These are phyloP conservation scores for Nomada goodeniana DNA, from an alignment of 2,888 invertebrate species.

Conservation along the genomic window DNA sequence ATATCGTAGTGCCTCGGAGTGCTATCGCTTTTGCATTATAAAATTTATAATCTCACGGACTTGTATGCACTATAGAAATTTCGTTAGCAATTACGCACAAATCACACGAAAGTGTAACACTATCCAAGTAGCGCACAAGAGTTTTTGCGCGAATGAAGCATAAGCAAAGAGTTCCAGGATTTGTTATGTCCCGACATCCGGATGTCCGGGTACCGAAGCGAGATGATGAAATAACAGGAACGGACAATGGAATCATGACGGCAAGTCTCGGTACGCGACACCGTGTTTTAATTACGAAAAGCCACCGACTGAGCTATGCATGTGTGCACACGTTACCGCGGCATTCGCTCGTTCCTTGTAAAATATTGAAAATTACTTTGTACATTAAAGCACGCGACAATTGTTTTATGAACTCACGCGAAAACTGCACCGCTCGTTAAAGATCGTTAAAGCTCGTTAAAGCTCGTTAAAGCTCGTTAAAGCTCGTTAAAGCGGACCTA, in stretches of 20 bases:
- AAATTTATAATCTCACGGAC: too few species aligned
- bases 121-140: too few species aligned
- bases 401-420: slow-evolving; percentile 8
- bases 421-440: neutral
- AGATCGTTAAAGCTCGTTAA: too few species aligned
- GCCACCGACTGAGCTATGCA: slow-evolving; percentile 6
- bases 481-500: slow-evolving; percentile 12
- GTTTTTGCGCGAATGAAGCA: slow-evolving; percentile 35
- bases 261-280: neutral
- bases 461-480: too few species aligned
- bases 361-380: slow-evolving; percentile 36
- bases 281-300: slow-evolving; percentile 42
- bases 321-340: neutral
- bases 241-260: slow-evolving; percentile 38
- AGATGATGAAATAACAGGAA: slow-evolving; percentile 27
- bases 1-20: too few species aligned
- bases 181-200: slow-evolving; percentile 64
- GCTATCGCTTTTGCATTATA: too few species aligned
- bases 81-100: too few species aligned
- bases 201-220: slow-evolving; percentile 15
- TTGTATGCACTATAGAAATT: too few species aligned
- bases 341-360: neutral
- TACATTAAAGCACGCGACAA: neutral
- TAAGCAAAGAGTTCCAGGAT: slow-evolving; percentile 55
- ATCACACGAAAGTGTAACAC: too few species aligned